phyloP scores from a whole-genome alignment of 2,888 invertebrate genomes.

The Stegophylla sp. region DNA sequence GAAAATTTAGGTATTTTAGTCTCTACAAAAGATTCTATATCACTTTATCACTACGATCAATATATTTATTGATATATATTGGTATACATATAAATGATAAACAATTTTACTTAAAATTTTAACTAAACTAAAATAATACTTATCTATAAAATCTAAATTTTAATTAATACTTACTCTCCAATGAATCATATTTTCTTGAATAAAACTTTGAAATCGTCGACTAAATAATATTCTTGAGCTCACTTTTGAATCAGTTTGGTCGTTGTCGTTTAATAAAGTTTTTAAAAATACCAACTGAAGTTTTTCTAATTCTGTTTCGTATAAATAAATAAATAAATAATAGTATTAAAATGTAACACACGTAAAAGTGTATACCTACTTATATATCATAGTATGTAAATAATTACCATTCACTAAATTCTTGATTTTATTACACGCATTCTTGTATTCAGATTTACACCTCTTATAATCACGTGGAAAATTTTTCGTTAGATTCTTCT shows the following conservation, averaged over 20 bases:
- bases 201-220: slow-evolving; percentile 28
- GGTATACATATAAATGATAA: no score
- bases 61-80: no score
- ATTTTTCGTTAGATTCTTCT: not conserved
- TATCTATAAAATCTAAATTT: no score
- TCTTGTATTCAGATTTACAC: slow-evolving; percentile 10
- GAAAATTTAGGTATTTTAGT: no score
- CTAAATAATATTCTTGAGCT: slow-evolving; percentile 47
- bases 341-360: not conserved
- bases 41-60: no score
- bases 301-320: slow-evolving; percentile 21
- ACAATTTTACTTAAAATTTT: no score
- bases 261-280: slow-evolving; percentile 34
- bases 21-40: no score
- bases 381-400: not conserved
- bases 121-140: no score
- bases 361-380: not conserved
- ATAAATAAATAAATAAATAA: no score
- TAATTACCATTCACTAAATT: slow-evolving; percentile 24
- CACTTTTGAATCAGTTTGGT: slow-evolving; percentile 41
- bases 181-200: slow-evolving; percentile 33
- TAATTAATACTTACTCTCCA: slow-evolving; percentile 14
- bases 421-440: slow-evolving; percentile 25
- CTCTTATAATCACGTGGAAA: slow-evolving; percentile 4
- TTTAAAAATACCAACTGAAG: slow-evolving; percentile 38